Evolutionary conservation across 1,140 invertebrate species (phyloP).

Genomic region (Mesaphorura yosii): DNA sequence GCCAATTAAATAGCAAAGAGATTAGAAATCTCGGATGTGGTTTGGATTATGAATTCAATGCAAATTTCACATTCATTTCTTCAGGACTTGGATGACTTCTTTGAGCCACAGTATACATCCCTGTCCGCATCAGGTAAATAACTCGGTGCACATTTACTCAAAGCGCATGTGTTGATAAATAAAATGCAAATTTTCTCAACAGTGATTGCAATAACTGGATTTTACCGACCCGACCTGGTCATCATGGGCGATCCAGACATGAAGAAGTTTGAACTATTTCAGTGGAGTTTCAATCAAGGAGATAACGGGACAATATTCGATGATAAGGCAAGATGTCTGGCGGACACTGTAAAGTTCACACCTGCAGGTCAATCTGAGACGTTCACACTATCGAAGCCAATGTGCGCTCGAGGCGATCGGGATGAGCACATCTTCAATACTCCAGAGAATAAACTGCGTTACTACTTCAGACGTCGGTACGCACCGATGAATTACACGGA

Average conservation of each 20-base stretch:
- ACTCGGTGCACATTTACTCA: neutral
- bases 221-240: slow-evolving; percentile 10
- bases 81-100: slow-evolving; percentile 8
- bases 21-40: too few species aligned
- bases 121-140: neutral
- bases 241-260: slow-evolving; percentile 10
- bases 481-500: neutral
- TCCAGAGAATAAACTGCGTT: too few species aligned
- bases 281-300: slow-evolving; percentile 8
- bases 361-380: too few species aligned
- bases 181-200: too few species aligned
- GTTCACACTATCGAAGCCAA: too few species aligned
- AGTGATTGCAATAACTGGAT: slow-evolving; percentile 6
- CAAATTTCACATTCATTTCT: neutral
- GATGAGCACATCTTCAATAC: too few species aligned
- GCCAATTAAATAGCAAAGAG: too few species aligned
- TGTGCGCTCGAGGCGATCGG: too few species aligned
- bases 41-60: too few species aligned
- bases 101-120: slow-evolving; percentile 7
- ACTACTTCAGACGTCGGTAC: slow-evolving; percentile 4
- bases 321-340: neutral
- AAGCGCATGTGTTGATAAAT: neutral
- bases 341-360: too few species aligned
- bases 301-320: neutral
- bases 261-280: neutral